Evolutionary conservation across 1,140 invertebrate species (phyloP), one percentile per base, ranked within the genome.

Genomic region (Orussus abietinus): DNA sequence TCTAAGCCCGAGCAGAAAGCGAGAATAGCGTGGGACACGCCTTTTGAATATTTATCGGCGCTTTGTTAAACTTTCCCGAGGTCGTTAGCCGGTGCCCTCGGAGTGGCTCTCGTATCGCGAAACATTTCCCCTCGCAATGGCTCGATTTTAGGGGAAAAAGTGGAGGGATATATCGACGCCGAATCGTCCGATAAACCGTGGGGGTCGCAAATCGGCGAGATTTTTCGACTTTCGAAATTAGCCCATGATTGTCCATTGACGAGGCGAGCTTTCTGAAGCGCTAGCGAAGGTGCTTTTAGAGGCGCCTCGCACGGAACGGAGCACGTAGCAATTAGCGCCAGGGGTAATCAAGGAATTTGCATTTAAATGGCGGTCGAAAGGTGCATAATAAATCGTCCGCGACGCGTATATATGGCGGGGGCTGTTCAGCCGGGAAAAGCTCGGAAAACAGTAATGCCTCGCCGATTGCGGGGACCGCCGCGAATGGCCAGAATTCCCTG

Each of bases 291-390:
- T n/a, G n/a, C n/a, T n/a, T n/a, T n/a, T n/a, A n/a, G n/a, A n/a
- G n/a, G n/a, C n/a, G n/a, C 37, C 35, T 37, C 29, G 20, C 19
- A 29, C 30, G 34, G 38, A 38, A 20, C 17, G 35, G 38, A 49
- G 47, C 61, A 62, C 53, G 50, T 54, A 59, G 59, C 58, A 67
- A 67, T 67, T 66, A 66, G 57, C 53, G 49, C 54, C 40, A 36
- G 34, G 42, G 47, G 53, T 67, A 66, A 67, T 66, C 59, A 64
- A 63, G 52, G 49, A 63, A 67, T 67, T 67, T 66, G 61, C 64
- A 66, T 67, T 64, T 66, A 66, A 66, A 64, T 63, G 55, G 54
- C 43, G 56, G 44, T 51, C 51, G 55, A 64, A 65, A 61, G 57
- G 62, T 42, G 57, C 49, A 59, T 61, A 54, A 62, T 62, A 61